Base-by-base conservation (phyloP, 1,140 invertebrate genomes). In the Lutraria rhynchaena region DNA sequence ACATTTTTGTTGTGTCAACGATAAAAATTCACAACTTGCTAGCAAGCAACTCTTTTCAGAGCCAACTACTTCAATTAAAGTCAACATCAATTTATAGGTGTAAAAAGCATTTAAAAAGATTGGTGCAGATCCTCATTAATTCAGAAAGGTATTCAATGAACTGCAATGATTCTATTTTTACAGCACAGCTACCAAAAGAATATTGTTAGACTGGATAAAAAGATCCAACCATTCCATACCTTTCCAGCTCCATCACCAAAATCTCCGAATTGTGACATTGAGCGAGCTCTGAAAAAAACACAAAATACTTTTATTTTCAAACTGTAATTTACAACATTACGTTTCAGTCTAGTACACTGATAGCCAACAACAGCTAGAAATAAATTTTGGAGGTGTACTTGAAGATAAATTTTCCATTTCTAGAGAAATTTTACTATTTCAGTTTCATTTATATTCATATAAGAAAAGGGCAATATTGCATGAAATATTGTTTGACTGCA, bases 251-350 rank as follows among this genome's bases (percentile, higher is more conserved):
- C 75, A 33, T 58, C 57, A 31, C 75, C 75, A 49, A 67, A 65
- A 37, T 46, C 75, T 67, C 75, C 75, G 3, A 67, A 37, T 67
- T 67, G 63, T 55, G 75, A 77, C 75, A 77, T 77, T 11, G 75
- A 37, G 41, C 75, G 27, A 1, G 51, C 61, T 37, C 75, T 77
- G 75, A 19, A 74, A 75, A 49, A 41, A 46, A 35, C 27, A 15
- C 17, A 46, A 24, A 41, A 3, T 2, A 11, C 37, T 24, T 19
- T 4, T 19, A 55, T 9, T 7, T 22, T 27, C 7, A 27, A 19
- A 22, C 51, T 19, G 51, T 5, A 55, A 7, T 55, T 27, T 22
- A 55, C 7, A 19, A 5, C 24, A 5, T 22, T 27, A 19, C 5
- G 4, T 55, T 22, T 55, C 51, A 22, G 19, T 19, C 19, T 5